phyloP scores from a whole-genome alignment of 2,113 vertebrate species.

The Rhizomys pruinosus region DNA sequence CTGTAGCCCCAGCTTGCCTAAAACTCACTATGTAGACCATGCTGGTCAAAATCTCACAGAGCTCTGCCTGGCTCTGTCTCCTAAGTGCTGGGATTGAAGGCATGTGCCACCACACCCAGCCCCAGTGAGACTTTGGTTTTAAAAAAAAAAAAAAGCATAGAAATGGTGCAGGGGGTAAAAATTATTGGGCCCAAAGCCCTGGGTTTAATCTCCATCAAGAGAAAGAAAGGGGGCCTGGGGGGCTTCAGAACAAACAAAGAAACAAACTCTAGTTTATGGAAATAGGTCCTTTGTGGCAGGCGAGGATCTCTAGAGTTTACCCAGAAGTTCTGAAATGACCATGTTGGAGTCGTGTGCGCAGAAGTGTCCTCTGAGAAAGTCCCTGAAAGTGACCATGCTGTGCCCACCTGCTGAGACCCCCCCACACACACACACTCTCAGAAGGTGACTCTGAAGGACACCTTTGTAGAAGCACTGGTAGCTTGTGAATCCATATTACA shows the following conservation, averaged over 20 bases:
- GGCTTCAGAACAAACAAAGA: background rate
- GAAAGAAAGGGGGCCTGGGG: too few species aligned
- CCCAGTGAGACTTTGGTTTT: background rate
- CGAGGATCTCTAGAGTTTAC: background rate
- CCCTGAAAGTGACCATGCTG: too few species aligned
- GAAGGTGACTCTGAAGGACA: too few species aligned
- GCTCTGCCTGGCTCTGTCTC: too few species aligned
- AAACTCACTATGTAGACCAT: too few species aligned
- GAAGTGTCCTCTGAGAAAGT: background rate
- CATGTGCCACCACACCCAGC: too few species aligned
- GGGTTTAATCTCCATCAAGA: background rate
- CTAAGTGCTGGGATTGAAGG: too few species aligned
- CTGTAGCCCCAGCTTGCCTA: too few species aligned
- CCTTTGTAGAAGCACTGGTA: fast-evolving
- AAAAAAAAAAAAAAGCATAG: background rate
- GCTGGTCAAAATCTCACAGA: too few species aligned
- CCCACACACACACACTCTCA: background rate
- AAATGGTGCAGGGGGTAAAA: background rate
- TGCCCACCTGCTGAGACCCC: background rate
- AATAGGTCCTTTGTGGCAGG: background rate
- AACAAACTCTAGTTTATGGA: background rate
- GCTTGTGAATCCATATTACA: fast-evolving
- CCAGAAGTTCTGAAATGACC: background rate
- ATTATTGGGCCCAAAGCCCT: background rate
- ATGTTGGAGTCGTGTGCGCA: too few species aligned